Base-by-base conservation (phyloP, 2,888 invertebrate genomes). In the Polyploca ridens region DNA sequence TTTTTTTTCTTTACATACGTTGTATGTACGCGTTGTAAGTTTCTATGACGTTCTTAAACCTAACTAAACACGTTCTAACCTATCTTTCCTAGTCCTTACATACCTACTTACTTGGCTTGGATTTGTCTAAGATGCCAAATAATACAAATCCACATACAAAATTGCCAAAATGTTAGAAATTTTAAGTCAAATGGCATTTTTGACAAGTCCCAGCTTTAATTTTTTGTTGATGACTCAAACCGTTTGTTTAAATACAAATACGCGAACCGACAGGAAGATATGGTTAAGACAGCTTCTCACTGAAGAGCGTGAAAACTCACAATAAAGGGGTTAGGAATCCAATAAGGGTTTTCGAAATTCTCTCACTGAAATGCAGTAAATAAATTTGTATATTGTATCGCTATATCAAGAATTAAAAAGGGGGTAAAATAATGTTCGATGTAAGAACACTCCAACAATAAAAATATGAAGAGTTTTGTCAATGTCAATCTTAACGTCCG, bases 31-130 rank as follows among this genome's bases (percentile, higher is more conserved):
- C 54, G 54, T 19, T 54, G 54, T 10, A 81, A 79, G 87, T 88
- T 90, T 90, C 93, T 90, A 92, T 91, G 93, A 92, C 92, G 93
- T 90, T 86, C 83, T 82, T 84, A 85, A 81, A 82, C 87, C 90
- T 91, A 84, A 82, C 86, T 89, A 84, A 77, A 78, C 82, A 85
- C 80, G 79, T 82, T 81, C 87, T 90, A 89, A 81, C 85, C 87
- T 88, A 89, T 74, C 85, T 76, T 82, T 82, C 79, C 86, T 86
- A 87, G 66, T 73, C 67, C 83, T 77, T 79, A 83, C 75, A 78
- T 78, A 67, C n/a, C 46, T 46, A 71, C 78, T 78, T 76, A 83
- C 73, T n/a, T n/a, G 72, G 75, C 76, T n/a, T 19, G 78, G 81
- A 78, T 81, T 81, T 76, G 75, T 77, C 81, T 71, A 77, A 81